A percentile compares a stretch with the other conserved stretches of the same genome.
Evolutionary conservation across 2,888 invertebrate genomes (phyloP).

Genomic region (Synanthedon tipuliformis): DNA sequence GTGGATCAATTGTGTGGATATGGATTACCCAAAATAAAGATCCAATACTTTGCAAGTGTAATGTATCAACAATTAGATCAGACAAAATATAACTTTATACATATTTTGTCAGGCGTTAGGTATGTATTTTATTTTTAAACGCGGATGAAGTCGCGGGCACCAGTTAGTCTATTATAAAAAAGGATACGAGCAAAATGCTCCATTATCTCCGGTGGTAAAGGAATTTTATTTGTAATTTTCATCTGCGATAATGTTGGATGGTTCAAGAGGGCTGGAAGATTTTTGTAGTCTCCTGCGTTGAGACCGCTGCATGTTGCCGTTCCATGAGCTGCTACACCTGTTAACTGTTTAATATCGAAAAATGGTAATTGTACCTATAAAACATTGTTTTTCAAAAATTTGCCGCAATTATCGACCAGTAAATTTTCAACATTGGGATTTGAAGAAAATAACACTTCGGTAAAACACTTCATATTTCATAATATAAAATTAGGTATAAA

Average conservation of each 20-base stretch:
- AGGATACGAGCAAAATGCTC: conserved; percentile 96
- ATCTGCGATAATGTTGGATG: conserved; percentile 82
- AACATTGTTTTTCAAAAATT: background rate
- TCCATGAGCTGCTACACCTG: conserved; percentile 74
- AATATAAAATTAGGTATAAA: background rate
- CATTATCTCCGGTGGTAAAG: conserved; percentile 92
- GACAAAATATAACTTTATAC: too few species aligned
- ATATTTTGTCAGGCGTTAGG: background rate
- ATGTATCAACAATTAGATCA: too few species aligned
- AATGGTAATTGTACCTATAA: background rate
- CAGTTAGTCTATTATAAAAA: conserved; percentile 17
- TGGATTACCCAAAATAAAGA: too few species aligned
- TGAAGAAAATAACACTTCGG: background rate
- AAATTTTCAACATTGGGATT: background rate
- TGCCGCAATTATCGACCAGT: background rate
- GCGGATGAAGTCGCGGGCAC: too few species aligned
- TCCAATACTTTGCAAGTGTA: too few species aligned
- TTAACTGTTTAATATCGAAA: conserved; percentile 45
- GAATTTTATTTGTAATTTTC: conserved; percentile 84
- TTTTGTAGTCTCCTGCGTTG: conserved; percentile 91
- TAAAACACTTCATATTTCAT: too few species aligned
- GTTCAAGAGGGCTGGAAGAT: conserved; percentile 76
- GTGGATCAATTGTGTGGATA: too few species aligned
- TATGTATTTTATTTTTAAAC: too few species aligned
- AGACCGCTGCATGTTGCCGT: conserved; percentile 90